A percentile compares a stretch with the other conserved stretches of the same genome.
These are phyloP conservation scores for Pristionchus exspectatus DNA, from an alignment of 2,888 invertebrate species.

Conservation along the genomic window DNA sequence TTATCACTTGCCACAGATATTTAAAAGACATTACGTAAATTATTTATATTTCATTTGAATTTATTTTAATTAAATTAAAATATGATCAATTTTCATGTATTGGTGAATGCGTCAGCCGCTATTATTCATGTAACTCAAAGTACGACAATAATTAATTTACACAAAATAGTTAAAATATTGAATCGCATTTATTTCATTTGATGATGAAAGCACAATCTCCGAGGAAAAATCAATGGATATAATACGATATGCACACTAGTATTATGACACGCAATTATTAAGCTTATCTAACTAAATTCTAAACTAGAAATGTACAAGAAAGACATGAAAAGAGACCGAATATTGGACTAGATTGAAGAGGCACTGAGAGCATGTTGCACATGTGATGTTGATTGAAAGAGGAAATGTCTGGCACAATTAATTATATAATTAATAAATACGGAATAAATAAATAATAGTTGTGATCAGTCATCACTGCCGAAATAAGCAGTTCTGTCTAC, in stretches of 20 bases:
- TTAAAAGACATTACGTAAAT: no score
- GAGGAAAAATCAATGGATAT: neutral
- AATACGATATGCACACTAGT: constrained; percentile 48
- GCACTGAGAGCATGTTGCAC: constrained; percentile 44
- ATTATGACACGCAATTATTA: constrained; percentile 50
- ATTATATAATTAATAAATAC: neutral
- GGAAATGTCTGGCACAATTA: constrained; percentile 40
- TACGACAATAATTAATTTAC: no score
- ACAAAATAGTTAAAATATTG: no score
- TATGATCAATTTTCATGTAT: no score
- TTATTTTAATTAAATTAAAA: no score
- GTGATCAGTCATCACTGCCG: neutral
- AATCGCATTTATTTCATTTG: constrained; percentile 17
- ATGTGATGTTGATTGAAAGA: constrained; percentile 11
- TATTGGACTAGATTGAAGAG: constrained; percentile 14
- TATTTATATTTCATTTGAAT: no score
- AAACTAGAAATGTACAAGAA: constrained; percentile 2
- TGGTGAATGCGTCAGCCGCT: no score
- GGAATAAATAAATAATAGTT: neutral
- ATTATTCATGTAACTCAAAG: no score
- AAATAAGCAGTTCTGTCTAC: constrained; percentile 24
- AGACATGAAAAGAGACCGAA: constrained; percentile 12
- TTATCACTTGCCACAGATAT: no score
- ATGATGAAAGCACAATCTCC: constrained; percentile 21
- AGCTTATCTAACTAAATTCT: neutral